Conservation (phyloP, 2,888 invertebrate species). For the Tortrix viridana region DNA sequence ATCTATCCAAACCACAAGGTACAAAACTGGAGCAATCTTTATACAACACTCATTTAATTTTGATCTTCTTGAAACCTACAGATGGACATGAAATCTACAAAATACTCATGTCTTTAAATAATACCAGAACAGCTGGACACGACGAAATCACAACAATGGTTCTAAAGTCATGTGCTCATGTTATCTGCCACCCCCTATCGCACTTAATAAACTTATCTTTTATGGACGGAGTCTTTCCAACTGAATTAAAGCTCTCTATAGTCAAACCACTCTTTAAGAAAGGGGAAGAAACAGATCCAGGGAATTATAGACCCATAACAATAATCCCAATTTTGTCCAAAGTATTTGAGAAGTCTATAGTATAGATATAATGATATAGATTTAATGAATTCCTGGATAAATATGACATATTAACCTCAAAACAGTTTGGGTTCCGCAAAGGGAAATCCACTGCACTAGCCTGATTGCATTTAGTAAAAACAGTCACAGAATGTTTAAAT, state of each 20-base stretch:
- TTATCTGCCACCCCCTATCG: neutral
- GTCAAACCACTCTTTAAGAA: neutral
- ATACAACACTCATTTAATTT: neutral
- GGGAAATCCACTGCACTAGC: too few species aligned
- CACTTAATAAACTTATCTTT: neutral
- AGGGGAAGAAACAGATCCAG: neutral
- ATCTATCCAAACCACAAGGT: neutral
- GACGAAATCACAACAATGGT: neutral
- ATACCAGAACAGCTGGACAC: neutral
- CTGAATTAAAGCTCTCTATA: neutral
- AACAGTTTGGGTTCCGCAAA: neutral
- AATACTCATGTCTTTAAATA: conserved; percentile 1
- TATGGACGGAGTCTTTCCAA: neutral
- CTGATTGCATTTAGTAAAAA: too few species aligned
- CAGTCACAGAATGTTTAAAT: too few species aligned
- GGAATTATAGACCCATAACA: neutral
- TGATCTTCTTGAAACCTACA: neutral
- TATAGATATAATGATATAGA: too few species aligned
- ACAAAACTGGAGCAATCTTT: neutral
- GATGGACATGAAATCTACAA: neutral
- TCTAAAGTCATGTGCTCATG: neutral
- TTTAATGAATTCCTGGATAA: too few species aligned
- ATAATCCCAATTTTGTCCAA: neutral
- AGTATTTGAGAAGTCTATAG: conserved; percentile 3
- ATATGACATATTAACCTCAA: too few species aligned